phyloP scores from a whole-genome alignment of 2,113 vertebrate species.

The Ictidomys tridecemlineatus region DNA sequence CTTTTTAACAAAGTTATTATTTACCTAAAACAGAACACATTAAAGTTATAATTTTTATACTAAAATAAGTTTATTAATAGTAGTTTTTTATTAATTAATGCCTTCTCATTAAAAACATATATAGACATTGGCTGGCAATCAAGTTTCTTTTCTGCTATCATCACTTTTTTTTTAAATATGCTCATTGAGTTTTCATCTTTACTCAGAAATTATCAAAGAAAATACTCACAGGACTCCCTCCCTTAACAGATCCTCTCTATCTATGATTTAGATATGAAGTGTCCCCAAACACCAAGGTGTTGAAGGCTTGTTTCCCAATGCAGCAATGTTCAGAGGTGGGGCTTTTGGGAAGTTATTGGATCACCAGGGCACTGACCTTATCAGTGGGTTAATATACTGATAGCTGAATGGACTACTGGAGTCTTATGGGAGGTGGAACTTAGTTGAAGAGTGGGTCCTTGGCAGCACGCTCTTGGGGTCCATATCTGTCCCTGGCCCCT shows the following conservation, averaged over 20 bases:
- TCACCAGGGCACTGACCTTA: no score
- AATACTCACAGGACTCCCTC: background rate
- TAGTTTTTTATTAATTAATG: background rate
- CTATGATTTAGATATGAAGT: no score
- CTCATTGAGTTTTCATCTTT: background rate
- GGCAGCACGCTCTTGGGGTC: no score
- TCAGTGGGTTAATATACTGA: no score
- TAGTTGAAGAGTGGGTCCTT: no score
- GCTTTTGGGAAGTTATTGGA: no score
- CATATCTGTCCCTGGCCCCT: no score
- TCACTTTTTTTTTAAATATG: background rate
- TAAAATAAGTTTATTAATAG: background rate
- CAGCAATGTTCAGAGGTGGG: no score
- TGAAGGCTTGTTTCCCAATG: no score
- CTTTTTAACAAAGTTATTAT: background rate
- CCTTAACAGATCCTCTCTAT: background rate
- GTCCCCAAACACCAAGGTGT: no score
- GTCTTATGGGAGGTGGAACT: no score
- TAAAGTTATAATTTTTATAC: background rate
- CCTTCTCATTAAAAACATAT: constrained; percentile 16
- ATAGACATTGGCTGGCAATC: background rate
- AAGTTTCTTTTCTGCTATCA: background rate
- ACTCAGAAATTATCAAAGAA: background rate
- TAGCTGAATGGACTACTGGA: no score
- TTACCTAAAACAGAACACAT: background rate